Evolutionary conservation across 2,888 invertebrate genomes (phyloP).

Genomic region (Diploptera punctata): DNA sequence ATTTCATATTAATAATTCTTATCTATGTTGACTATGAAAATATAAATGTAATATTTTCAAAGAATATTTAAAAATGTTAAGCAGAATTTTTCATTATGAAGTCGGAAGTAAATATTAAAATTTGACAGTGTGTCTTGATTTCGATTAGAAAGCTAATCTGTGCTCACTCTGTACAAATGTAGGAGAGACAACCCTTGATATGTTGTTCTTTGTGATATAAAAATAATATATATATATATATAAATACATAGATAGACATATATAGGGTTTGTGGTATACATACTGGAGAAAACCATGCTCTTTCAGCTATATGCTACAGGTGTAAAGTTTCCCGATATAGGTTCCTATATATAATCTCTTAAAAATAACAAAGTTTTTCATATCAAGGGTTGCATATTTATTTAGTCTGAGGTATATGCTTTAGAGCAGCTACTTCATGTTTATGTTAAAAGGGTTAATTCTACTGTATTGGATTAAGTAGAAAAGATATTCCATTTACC

Average conservation of each 20-base stretch:
- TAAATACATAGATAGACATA: too few relatives aligned
- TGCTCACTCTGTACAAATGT: too few relatives aligned
- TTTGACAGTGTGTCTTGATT: too few relatives aligned
- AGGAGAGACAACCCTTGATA: neutral
- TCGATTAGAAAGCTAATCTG: too few relatives aligned
- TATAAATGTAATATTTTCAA: too few relatives aligned
- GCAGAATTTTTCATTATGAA: too few relatives aligned
- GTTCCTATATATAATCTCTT: neutral
- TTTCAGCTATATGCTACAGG: neutral
- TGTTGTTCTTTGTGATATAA: neutral
- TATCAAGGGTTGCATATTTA: neutral
- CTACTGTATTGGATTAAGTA: neutral
- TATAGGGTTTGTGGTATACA: neutral
- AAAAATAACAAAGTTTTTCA: neutral
- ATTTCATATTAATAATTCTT: too few relatives aligned
- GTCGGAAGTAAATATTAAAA: too few relatives aligned
- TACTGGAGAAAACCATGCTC: neutral
- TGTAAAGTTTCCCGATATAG: neutral
- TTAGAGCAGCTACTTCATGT: neutral
- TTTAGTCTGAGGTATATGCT: neutral
- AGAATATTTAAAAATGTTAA: too few relatives aligned
- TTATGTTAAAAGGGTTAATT: neutral
- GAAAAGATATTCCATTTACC: slow-evolving; percentile 19
- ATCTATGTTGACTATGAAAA: too few relatives aligned
- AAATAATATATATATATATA: neutral